Evolutionary conservation across 2,888 invertebrate genomes (phyloP).

Genomic region (Brassicogethes aeneus): DNA sequence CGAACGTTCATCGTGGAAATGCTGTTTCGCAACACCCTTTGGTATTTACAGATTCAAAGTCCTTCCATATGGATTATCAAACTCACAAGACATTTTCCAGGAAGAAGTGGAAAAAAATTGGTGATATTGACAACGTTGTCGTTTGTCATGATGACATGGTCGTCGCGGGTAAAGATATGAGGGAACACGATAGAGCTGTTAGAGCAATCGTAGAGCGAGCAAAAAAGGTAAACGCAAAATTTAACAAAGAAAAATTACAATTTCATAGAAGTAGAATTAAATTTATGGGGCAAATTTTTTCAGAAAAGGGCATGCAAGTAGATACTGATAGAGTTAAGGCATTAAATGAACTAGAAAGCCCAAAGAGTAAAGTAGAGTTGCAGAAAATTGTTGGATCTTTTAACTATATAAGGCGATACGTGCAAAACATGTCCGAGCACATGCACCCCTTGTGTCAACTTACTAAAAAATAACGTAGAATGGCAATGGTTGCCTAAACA

Average conservation of each 20-base stretch:
- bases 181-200: slow-evolving; percentile 15
- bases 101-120: slow-evolving; percentile 14
- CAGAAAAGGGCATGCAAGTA: too few species aligned
- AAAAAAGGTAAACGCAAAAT: slow-evolving; percentile 11
- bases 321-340: slow-evolving; percentile 8
- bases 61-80: slow-evolving; percentile 16
- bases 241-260: slow-evolving; percentile 17
- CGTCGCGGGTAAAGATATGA: slow-evolving; percentile 7
- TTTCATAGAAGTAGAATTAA: slow-evolving; percentile 12
- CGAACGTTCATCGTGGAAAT: slow-evolving; percentile 15
- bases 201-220: slow-evolving; percentile 11
- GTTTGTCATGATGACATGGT: slow-evolving; percentile 17
- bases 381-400: slow-evolving; percentile 11
- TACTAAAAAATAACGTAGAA: slow-evolving; percentile 15
- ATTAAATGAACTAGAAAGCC: slow-evolving; percentile 8
- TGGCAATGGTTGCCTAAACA: slow-evolving; percentile 15
- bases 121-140: slow-evolving; percentile 10
- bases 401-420: slow-evolving; percentile 11
- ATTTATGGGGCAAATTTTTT: too few species aligned
- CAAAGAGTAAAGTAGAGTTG: slow-evolving; percentile 12
- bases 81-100: slow-evolving; percentile 18
- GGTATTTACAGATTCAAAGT: slow-evolving; percentile 12
- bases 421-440: slow-evolving; percentile 13
- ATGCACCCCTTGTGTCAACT: slow-evolving; percentile 14
- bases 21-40: slow-evolving; percentile 16